Evolutionary conservation across 2,888 invertebrate species (phyloP), one percentile per base, ranked within the genome.

Genomic region (Tigriopus californicus): DNA sequence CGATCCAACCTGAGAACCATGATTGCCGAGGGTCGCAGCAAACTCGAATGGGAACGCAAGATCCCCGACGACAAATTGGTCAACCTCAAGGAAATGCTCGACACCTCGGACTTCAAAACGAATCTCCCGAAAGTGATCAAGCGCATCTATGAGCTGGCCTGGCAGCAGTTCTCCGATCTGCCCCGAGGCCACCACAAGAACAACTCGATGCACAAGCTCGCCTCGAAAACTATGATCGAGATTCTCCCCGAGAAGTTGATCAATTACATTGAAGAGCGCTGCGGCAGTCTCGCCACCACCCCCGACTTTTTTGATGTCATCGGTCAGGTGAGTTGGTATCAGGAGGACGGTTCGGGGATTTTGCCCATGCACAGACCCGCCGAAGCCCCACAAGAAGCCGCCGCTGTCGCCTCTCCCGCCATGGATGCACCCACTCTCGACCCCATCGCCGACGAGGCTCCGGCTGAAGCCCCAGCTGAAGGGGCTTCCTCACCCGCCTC

Each of bases 271-370:
- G 58, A 58, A 18, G 24, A 46, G 15, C 48, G 49, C 18, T 58
- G 58, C 33, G 58, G 58, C n/a, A 47, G 22, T 33, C 58, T 58
- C 12, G 58, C 58, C 22, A 20, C 47, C 13, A 58, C 58, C 13
- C 58, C 58, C 13, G 58, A 58, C 49, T 58, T 58, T 33, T 58
- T 46, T 58, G 58, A 58, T 58, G 58, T 58, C 15, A 58, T 58
- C 40, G 58, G 58, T 15, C 58, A 58, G 33, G 58, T 58, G 15
- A 58, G 58, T 24, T 58, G 58, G 58, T 58, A 58, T 33, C 49
- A 58, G 8, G 54, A 54, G 10, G 41, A 15, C 22, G 22, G 15
- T 44, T 33, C 33, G 33, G 33, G 33, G 3, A 33, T 33, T 33
- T 33, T 33, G 33, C 33, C 33, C 33, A 33, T 33, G 33, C 33